Percentiles rank a stretch among this genome's conserved stretches.
phyloP scores from a whole-genome alignment of 2,888 invertebrate genomes.

The Temnothorax ravouxi region DNA sequence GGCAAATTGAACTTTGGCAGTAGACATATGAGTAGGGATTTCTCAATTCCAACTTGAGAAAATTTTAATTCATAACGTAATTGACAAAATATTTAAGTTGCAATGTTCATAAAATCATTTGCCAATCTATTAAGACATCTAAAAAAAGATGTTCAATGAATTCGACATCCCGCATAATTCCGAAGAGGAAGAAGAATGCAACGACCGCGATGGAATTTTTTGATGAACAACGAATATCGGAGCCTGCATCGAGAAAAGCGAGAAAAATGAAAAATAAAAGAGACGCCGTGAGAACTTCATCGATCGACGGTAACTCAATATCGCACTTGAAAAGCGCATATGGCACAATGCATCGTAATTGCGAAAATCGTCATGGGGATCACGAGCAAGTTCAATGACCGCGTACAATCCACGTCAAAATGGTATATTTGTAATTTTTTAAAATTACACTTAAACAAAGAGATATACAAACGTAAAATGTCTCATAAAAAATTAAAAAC shows the following conservation, averaged over 20 bases:
- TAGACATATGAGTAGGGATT: not conserved
- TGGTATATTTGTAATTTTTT: not conserved
- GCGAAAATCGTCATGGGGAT: conserved; percentile 59
- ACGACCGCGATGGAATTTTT: conserved; percentile 57
- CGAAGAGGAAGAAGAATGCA: not conserved
- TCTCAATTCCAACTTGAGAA: not conserved
- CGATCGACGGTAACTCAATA: conserved; percentile 68
- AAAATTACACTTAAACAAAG: not conserved
- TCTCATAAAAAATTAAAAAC: not conserved
- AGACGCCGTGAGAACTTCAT: conserved; percentile 57
- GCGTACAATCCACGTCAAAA: conserved; percentile 49
- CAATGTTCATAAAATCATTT: not conserved
- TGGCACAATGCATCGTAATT: conserved; percentile 67
- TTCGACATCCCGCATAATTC: not conserved
- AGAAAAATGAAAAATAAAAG: conserved; percentile 27
- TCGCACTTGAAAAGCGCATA: conserved; percentile 73
- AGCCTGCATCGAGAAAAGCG: conserved; percentile 11
- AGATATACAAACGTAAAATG: not conserved
- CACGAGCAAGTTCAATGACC: conserved; percentile 74
- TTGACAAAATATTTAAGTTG: not conserved
- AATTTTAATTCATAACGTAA: not conserved
- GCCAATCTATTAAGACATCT: not conserved
- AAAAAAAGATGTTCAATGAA: not conserved
- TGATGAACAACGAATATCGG: conserved; percentile 64
- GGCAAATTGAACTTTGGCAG: not conserved